phyloP scores from a whole-genome alignment of 2,888 invertebrate genomes.

The Lasius platythorax region DNA sequence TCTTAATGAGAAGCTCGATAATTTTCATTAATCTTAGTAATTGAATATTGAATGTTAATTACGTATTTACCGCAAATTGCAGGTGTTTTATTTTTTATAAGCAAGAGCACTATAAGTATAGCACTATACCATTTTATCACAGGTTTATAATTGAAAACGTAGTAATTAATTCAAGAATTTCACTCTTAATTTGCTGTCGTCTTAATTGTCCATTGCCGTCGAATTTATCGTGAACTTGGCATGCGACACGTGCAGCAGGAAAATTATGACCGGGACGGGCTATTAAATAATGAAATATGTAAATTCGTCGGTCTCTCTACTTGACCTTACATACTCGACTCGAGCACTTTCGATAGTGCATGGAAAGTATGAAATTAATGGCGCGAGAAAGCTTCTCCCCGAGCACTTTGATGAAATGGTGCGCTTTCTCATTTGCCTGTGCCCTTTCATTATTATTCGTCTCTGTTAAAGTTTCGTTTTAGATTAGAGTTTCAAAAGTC shows the following conservation, averaged over 20 bases:
- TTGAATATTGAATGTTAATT: background rate
- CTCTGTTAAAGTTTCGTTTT: background rate
- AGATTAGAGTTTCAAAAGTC: constrained; percentile 15
- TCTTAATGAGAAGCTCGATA: constrained; percentile 8
- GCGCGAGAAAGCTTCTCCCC: constrained; percentile 7
- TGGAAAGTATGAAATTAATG: constrained; percentile 51
- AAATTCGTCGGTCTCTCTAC: constrained; percentile 59
- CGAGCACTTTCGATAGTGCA: constrained; percentile 35
- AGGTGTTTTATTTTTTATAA: constrained; percentile 9
- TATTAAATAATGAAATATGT: constrained; percentile 75
- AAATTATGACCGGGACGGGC: constrained; percentile 59
- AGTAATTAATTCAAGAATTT: constrained; percentile 26
- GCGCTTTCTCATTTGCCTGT: constrained; percentile 8
- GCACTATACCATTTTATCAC: too few relatives aligned
- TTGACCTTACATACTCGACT: constrained; percentile 29
- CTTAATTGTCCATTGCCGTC: background rate
- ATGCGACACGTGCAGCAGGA: constrained; percentile 17
- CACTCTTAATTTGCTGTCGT: constrained; percentile 3
- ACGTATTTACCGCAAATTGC: constrained; percentile 9
- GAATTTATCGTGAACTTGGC: constrained; percentile 29
- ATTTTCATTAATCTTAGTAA: background rate
- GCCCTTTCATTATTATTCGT: constrained; percentile 35
- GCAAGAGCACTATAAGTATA: background rate
- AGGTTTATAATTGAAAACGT: constrained; percentile 15
- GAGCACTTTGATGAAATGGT: constrained; percentile 44